Conservation (phyloP, 2,113 vertebrate species). For the Chionodraco myersi region DNA sequence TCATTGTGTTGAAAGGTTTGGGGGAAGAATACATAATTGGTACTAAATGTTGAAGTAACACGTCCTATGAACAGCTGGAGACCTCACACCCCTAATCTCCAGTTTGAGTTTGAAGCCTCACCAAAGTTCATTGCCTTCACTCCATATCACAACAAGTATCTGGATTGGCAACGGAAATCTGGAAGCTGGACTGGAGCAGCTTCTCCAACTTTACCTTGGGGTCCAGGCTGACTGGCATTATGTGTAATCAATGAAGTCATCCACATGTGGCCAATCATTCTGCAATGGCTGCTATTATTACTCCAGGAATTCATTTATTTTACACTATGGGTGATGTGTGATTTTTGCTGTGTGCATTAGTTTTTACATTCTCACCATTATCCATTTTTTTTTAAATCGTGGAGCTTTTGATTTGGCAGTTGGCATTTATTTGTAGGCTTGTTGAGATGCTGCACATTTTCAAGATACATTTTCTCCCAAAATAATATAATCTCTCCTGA, state of each 20-base stretch:
- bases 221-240: conserved; percentile 84
- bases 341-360: conserved; percentile 7
- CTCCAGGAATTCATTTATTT: conserved; percentile 44
- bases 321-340: not conserved
- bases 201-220: conserved; percentile 50
- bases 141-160: conserved; percentile 82
- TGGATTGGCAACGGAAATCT: conserved; percentile 74
- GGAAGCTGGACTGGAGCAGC: conserved; percentile 62
- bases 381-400: no score
- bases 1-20: conserved; percentile 90
- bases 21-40: conserved; percentile 89
- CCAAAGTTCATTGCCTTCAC: conserved; percentile 91
- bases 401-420: no score
- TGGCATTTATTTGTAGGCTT: no score
- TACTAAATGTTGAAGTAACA: conserved; percentile 84
- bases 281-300: conserved; percentile 15
- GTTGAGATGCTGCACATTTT: no score
- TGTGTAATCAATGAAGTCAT: conserved; percentile 77
- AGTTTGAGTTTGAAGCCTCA: conserved; percentile 87
- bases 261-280: conserved; percentile 1
- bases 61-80: conserved; percentile 74
- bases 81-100: conserved; percentile 78
- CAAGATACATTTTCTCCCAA: no score
- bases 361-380: no score
- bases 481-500: no score